Conservation (phyloP, 2,113 vertebrate species). For the Gymnogyps californianus region DNA sequence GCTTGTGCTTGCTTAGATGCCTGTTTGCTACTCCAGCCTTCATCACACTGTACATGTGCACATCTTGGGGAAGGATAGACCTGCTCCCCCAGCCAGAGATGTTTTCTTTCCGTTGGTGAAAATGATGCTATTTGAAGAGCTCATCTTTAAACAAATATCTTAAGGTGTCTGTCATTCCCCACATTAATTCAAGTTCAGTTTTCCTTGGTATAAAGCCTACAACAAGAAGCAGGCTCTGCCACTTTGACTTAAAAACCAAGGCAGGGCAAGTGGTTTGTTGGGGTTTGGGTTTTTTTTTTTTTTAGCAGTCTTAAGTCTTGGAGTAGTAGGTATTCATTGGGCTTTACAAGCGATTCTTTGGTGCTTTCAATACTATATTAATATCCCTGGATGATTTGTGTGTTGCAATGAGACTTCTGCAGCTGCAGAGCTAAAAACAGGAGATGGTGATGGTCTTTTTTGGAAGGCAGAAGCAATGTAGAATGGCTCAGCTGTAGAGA, state of each 20-base stretch:
- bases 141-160: not conserved
- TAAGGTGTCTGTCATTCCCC: not conserved
- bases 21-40: not conserved
- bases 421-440: not conserved
- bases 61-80: not conserved
- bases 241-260: not conserved
- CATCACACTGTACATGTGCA: rapidly evolving
- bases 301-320: not conserved
- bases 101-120: not conserved
- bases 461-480: not conserved
- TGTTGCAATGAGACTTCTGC: not conserved
- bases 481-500: not conserved
- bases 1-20: not conserved
- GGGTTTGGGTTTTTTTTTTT: too few relatives aligned
- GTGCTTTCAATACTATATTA: not conserved
- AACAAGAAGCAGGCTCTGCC: not conserved
- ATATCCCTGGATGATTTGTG: not conserved
- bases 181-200: rapidly evolving
- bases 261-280: not conserved
- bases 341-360: not conserved
- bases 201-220: rapidly evolving
- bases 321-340: not conserved
- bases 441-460: not conserved
- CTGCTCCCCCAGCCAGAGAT: not conserved
- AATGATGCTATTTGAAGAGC: not conserved